Base-by-base conservation (phyloP, 2,113 vertebrate genomes). In the Mola mola region DNA sequence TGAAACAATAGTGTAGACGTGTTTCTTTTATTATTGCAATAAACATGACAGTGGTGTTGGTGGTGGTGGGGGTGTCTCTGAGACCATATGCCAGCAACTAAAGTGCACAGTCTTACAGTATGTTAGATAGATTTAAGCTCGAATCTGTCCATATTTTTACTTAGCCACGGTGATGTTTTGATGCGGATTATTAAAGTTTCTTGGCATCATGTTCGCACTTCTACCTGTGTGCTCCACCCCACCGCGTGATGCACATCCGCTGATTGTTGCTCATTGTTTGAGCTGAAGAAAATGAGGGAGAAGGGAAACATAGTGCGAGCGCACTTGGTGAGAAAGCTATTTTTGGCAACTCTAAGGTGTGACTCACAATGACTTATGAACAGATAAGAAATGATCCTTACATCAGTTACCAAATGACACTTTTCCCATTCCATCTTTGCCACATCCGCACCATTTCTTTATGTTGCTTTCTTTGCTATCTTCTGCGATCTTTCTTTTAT, bases 321-420 rank as follows among this genome's bases (percentile, higher is more conserved):
- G 66, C 57, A 47, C 13, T 59, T 66, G 44, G 43, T 17, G 62
- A 51, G 42, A 44, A 71, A 74, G 62, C 67, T 85, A 84, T 85
- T 84, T 84, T 77, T 65, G 66, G 65, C 72, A 10, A 12, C 65
- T 67, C 33, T 52, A 40, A 73, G 70, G 42, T 67, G 85, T 87
- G 81, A 88, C 58, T 83, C 78, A 85, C 38, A 17, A 41, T 41
- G 59, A 60, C 60, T 69, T 72, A 46, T 72, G 15, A 84, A 74
- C 51, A 72, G 65, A 79, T 33, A 42, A 69, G 41, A 53, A 69
- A 76, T 22, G 5, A 75, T 78, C 49, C 52, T 48, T 84, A 70
- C 52, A 49, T 79, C 59, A 78, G 59, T 67, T 60, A 49, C 4
- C 13, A 75, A 81, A 66, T 51, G 36, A 33, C 49, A 29, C 42